A percentile compares a stretch with the other conserved stretches of the same genome.
These are phyloP conservation scores for Pogonomyrmex barbatus DNA, from an alignment of 1,140 invertebrate species.

Conservation along the genomic window DNA sequence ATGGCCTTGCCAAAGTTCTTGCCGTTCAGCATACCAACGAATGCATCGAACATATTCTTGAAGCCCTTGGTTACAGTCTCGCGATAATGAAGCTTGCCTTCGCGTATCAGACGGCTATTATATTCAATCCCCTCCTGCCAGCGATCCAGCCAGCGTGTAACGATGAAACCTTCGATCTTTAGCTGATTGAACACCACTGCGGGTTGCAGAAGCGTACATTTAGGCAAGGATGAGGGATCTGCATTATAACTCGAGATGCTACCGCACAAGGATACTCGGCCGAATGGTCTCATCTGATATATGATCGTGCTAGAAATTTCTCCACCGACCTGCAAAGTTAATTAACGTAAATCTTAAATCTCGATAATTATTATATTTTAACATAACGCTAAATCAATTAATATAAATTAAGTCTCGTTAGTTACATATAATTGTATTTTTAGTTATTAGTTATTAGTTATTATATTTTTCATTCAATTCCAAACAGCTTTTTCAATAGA, in stretches of 20 bases:
- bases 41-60: constrained; percentile 89
- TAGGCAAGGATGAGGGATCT: constrained; percentile 66
- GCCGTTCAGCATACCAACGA: constrained; percentile 88
- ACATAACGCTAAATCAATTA: too few relatives aligned
- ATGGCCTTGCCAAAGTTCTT: constrained; percentile 89
- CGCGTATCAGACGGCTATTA: constrained; percentile 84
- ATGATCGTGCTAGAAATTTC: constrained; percentile 88
- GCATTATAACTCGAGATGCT: constrained; percentile 87
- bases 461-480: neutral
- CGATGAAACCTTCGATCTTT: constrained; percentile 88
- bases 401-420: too few relatives aligned
- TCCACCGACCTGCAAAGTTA: constrained; percentile 88
- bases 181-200: constrained; percentile 86
- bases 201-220: constrained; percentile 86
- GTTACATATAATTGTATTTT: too few relatives aligned
- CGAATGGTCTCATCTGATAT: constrained; percentile 88
- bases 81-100: constrained; percentile 88
- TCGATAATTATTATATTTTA: neutral
- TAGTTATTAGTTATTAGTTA: too few relatives aligned
- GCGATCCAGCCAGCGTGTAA: constrained; percentile 84
- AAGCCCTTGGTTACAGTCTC: constrained; percentile 89
- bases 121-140: constrained; percentile 87
- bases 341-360: neutral
- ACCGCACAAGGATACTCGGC: constrained; percentile 89
- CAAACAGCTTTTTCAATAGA: neutral